These are phyloP conservation scores for Euclidia mi DNA, from an alignment of 2,888 invertebrate species.

Conservation along the genomic window DNA sequence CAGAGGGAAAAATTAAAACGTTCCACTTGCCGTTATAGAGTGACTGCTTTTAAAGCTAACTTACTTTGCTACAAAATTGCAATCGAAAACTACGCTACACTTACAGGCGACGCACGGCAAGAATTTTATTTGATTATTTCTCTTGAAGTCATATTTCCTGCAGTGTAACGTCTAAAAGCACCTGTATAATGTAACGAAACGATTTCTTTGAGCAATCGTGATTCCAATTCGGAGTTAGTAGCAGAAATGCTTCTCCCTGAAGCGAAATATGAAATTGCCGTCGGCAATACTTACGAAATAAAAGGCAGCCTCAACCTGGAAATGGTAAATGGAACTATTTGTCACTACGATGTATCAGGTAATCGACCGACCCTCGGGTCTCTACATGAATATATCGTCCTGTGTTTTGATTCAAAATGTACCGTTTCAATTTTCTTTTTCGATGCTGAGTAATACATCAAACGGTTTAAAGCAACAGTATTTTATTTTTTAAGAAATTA, in stretches of 20 bases:
- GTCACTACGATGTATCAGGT: constrained; percentile 65
- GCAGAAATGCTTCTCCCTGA: constrained; percentile 47
- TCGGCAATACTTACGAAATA: constrained; percentile 58
- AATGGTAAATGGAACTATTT: constrained; percentile 72
- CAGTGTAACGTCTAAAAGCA: constrained; percentile 23
- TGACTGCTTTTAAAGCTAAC: too few relatives aligned
- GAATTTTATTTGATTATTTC: constrained; percentile 14
- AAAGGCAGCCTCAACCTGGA: constrained; percentile 62
- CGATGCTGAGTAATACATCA: background rate
- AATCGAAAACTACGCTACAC: background rate
- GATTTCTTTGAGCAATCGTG: constrained; percentile 58
- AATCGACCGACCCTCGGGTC: constrained; percentile 69
- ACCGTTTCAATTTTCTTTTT: background rate
- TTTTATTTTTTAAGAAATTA: background rate
- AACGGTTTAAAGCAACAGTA: background rate
- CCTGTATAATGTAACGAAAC: constrained; percentile 42
- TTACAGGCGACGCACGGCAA: background rate
- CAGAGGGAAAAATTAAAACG: too few relatives aligned
- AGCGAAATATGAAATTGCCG: constrained; percentile 59
- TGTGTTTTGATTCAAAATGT: constrained; percentile 60
- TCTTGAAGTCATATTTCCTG: background rate
- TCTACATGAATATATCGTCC: constrained; percentile 62
- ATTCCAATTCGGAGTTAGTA: constrained; percentile 55
- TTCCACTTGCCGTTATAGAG: too few relatives aligned
- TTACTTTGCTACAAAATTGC: too few relatives aligned